Evolutionary conservation across 2,797 vertebrate species (phyloP).

Genomic region (Ciconia nigra): DNA sequence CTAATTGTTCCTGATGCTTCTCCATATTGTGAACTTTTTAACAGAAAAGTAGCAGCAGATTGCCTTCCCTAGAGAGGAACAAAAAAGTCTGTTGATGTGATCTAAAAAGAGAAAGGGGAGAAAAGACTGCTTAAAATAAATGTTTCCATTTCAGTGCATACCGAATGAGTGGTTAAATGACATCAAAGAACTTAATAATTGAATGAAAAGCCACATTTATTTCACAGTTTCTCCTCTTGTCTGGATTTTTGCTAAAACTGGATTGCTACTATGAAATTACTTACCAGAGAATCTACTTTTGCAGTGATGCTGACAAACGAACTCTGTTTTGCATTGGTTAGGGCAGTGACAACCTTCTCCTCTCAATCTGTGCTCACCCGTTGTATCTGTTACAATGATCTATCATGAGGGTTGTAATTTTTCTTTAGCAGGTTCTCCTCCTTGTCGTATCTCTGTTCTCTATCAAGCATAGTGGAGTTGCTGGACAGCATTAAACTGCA

Average conservation of each 20-base stretch:
- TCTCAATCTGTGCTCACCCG: not conserved
- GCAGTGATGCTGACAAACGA: not conserved
- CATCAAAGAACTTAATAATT: not conserved
- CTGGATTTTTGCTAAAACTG: not conserved
- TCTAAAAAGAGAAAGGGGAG: conserved; percentile 35
- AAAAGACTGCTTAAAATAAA: conserved; percentile 13
- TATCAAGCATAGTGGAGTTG: not conserved
- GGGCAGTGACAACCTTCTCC: not conserved
- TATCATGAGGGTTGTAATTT: not conserved
- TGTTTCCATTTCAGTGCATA: not conserved
- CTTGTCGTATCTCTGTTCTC: not conserved
- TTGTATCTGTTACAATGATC: not conserved
- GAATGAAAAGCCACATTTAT: not conserved
- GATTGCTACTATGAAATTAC: not conserved
- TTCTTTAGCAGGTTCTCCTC: not conserved
- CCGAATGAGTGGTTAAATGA: not conserved
- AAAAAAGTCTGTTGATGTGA: conserved; percentile 7
- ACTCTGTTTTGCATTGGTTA: not conserved
- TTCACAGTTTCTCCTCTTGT: not conserved
- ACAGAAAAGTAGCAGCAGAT: conserved; percentile 45
- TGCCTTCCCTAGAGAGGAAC: conserved; percentile 39
- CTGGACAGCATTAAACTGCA: not conserved
- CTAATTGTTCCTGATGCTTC: conserved; percentile 68
- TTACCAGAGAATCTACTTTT: not conserved
- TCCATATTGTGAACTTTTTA: conserved; percentile 64